phyloP scores from a whole-genome alignment of 2,888 invertebrate genomes.

The Cataglyphis altisquamis region DNA sequence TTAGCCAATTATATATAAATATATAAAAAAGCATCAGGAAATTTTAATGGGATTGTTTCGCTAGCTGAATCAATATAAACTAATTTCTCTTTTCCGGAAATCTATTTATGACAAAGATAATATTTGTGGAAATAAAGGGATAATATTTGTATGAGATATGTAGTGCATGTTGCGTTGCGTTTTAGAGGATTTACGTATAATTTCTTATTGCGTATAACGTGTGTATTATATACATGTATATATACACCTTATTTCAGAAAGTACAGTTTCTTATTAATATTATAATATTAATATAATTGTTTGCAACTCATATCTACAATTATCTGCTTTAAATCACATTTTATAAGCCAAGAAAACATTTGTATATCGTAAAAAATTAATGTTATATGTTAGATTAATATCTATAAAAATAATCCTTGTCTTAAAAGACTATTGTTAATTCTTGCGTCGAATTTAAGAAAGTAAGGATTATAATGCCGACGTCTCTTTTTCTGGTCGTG shows the following conservation, averaged over 20 bases:
- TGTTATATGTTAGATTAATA: neutral
- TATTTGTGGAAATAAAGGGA: slow-evolving; percentile 44
- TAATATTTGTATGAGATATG: slow-evolving; percentile 34
- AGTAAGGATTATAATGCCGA: slow-evolving; percentile 11
- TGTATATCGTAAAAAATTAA: neutral
- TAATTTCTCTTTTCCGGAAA: slow-evolving; percentile 17
- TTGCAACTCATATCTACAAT: neutral
- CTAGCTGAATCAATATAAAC: neutral
- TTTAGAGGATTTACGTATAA: neutral
- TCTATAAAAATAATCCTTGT: neutral
- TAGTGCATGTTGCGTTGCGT: neutral
- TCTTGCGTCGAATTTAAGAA: slow-evolving; percentile 1
- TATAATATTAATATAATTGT: too few relatives aligned
- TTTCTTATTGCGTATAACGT: neutral
- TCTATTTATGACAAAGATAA: slow-evolving; percentile 38
- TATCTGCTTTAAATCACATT: neutral
- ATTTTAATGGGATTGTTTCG: neutral
- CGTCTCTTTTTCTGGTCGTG: slow-evolving; percentile 13
- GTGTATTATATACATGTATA: neutral
- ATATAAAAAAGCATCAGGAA: neutral
- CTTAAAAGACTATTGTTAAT: neutral
- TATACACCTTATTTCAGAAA: neutral
- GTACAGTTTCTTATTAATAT: neutral
- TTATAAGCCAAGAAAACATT: neutral
- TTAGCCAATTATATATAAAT: neutral